A percentile compares a stretch with the other conserved stretches of the same genome.
Evolutionary conservation across 2,888 invertebrate species (phyloP).

Genomic region (Drymonia ruficornis): DNA sequence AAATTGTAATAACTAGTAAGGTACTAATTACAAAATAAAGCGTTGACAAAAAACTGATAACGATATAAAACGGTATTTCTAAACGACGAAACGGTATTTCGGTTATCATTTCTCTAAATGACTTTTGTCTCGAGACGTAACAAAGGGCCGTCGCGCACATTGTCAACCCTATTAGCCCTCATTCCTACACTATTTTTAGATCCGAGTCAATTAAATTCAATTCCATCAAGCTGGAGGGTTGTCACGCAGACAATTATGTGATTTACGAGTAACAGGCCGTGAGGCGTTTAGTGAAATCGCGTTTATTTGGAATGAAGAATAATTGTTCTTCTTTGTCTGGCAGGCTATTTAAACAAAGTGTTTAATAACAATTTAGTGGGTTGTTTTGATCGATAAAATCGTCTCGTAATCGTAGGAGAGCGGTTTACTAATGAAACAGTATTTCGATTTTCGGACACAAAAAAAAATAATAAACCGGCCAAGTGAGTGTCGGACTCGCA

Average conservation of each 20-base stretch:
- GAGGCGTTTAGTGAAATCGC: constrained; percentile 56
- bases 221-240: constrained; percentile 63
- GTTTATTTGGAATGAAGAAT: constrained; percentile 66
- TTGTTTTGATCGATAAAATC: constrained; percentile 35
- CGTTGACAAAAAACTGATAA: too few species aligned
- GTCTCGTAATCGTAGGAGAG: neutral
- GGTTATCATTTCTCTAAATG: too few species aligned
- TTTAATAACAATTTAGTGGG: constrained; percentile 43
- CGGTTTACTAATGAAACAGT: neutral
- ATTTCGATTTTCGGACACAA: too few species aligned
- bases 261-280: constrained; percentile 60
- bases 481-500: too few species aligned
- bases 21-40: too few species aligned
- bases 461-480: too few species aligned
- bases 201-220: constrained; percentile 76
- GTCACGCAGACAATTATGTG: constrained; percentile 74
- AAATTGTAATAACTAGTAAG: too few species aligned
- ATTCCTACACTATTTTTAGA: constrained; percentile 68
- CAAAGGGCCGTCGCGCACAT: neutral
- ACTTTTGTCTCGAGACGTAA: neutral
- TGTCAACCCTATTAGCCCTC: constrained; percentile 23
- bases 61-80: too few species aligned
- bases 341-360: constrained; percentile 50
- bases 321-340: constrained; percentile 62
- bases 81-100: too few species aligned